These are phyloP conservation scores for Ceuthmochares aereus DNA, from an alignment of 2,113 vertebrate genomes.

Conservation along the genomic window DNA sequence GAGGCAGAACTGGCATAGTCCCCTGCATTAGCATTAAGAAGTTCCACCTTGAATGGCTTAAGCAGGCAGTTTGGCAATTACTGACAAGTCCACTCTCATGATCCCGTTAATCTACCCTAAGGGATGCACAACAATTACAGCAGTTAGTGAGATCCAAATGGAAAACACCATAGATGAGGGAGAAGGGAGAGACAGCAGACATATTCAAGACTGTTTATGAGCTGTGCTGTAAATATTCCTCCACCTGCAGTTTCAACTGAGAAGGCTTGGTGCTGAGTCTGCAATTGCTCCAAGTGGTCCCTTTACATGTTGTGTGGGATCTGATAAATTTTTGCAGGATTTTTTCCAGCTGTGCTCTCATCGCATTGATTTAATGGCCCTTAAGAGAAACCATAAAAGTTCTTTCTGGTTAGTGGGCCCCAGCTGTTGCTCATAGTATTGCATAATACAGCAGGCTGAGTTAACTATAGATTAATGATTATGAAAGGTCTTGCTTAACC, in stretches of 20 bases:
- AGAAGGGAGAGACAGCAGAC: conserved; percentile 18
- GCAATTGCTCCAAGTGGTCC: conserved; percentile 48
- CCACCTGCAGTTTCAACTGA: conserved; percentile 74
- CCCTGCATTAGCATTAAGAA: not conserved
- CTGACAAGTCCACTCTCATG: not conserved
- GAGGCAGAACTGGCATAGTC: not conserved
- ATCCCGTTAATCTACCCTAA: conserved; percentile 54
- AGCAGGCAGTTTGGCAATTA: conserved; percentile 4
- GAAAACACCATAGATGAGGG: conserved; percentile 26
- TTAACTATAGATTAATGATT: conserved; percentile 82
- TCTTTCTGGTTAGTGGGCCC: conserved; percentile 78
- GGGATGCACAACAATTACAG: conserved; percentile 23
- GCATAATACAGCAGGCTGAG: conserved; percentile 76
- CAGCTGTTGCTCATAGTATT: conserved; percentile 80
- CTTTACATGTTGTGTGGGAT: conserved; percentile 79
- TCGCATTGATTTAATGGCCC: conserved; percentile 84
- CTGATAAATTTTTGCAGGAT: conserved; percentile 81
- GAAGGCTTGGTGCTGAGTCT: conserved; percentile 53
- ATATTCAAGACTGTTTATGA: conserved; percentile 8
- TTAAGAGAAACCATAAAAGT: conserved; percentile 85
- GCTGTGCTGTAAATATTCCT: conserved; percentile 52
- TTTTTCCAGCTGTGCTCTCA: conserved; percentile 84
- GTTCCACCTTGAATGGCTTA: conserved; percentile 18
- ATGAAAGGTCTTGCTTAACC: conserved; percentile 75
- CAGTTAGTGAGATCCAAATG: conserved; percentile 41